Evolutionary conservation across 2,888 invertebrate genomes (phyloP), one percentile per base, ranked within the genome.

Genomic region (Lysandra coridon): DNA sequence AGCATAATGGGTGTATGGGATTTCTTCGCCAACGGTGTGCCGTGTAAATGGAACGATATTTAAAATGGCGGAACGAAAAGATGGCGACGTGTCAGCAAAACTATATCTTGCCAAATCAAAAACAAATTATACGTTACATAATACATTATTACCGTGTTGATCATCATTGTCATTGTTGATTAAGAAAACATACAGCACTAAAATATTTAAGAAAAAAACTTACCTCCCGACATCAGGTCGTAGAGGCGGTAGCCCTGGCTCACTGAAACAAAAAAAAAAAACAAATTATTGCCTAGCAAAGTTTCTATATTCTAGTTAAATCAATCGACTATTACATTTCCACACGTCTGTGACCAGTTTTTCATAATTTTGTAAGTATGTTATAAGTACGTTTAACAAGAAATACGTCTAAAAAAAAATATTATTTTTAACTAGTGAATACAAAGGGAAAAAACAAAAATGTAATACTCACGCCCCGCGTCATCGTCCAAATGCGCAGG

Each of bases 241-340:
- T 83, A 78, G 62, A 57, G 81, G 86, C 89, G 84, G 88, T 84
- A 78, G 88, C 92, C 87, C 91, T 90, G 93, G 92, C 92, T 88
- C 87, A 90, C 93, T 93, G 89, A 85, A 88, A 81, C 78, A 3
- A 10, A 57, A 57, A 57, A 80, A 73, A 14, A 53, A 77, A 53
- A 69, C 64, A 77, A 79, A 37, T 53, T 57, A 64, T 7, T 12
- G 64, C 14, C 49, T 17, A 75, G 17, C 17, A 57, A 57, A 57
- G 3, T 17, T 4, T 57, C 4, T 14, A 2, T 10, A 4, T 14
- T 53, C 7, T 2, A 2, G 1, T 53, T 14, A 49, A 10, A 12
- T 4, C 53, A 44, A 44, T 7, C 44, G 44, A 44, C 44, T 4
- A 6, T 40, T 40, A 5, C 40, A 40, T 40, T 40, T 40, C 7